These are phyloP conservation scores for Atrina japonica DNA, from an alignment of 2,888 invertebrate genomes.

Conservation along the genomic window DNA sequence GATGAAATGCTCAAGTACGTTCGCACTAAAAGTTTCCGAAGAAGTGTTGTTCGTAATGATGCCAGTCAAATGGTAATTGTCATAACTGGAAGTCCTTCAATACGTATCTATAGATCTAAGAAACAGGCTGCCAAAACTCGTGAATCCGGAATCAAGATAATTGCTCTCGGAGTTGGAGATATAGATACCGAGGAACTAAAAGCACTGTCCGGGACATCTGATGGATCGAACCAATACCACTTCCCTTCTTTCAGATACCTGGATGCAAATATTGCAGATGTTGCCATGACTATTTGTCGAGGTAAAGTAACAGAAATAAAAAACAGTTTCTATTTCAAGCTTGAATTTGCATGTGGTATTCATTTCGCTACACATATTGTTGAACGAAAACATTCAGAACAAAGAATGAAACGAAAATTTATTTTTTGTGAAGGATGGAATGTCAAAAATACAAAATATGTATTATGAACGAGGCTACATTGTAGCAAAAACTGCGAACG, in stretches of 20 bases:
- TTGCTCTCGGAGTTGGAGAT: conserved; percentile 69
- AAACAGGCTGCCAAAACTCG: conserved; percentile 65
- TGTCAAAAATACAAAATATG: no score
- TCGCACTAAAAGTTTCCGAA: conserved; percentile 65
- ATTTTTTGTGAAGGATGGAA: no score
- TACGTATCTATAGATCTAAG: conserved; percentile 57
- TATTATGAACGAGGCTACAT: no score
- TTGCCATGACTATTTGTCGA: conserved; percentile 68
- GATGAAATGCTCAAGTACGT: conserved; percentile 63
- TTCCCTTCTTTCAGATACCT: conserved; percentile 65
- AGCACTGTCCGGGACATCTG: conserved; percentile 55
- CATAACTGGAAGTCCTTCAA: conserved; percentile 66
- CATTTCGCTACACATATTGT: no score
- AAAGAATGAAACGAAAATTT: no score
- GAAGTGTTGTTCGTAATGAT: conserved; percentile 56
- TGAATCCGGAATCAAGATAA: conserved; percentile 66
- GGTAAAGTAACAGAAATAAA: conserved; percentile 53
- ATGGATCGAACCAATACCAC: conserved; percentile 53
- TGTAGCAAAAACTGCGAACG: no score
- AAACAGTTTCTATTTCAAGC: not conserved
- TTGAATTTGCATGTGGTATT: not conserved
- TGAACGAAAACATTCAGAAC: no score
- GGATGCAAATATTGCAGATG: conserved; percentile 59
- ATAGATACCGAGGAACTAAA: conserved; percentile 63
- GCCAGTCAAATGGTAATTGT: conserved; percentile 70